phyloP scores from a whole-genome alignment of 92 coral and sea anemone genomes.

The Parazoanthus atlanticus region DNA sequence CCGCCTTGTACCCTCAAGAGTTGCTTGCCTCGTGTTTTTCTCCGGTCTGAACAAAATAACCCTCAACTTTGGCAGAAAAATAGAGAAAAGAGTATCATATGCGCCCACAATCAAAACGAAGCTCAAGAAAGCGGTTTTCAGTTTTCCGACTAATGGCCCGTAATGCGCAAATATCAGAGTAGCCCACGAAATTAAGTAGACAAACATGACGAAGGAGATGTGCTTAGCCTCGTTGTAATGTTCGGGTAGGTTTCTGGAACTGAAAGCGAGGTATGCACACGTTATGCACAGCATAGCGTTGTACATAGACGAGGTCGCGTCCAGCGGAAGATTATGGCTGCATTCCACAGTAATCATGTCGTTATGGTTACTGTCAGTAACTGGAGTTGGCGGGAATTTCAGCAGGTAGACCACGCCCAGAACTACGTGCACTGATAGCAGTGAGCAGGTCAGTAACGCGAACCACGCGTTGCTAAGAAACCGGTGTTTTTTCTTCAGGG shows the following conservation, averaged over 20 bases:
- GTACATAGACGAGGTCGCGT: conserved; percentile 73
- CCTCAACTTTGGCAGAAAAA: conserved; percentile 85
- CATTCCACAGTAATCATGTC: conserved; percentile 62
- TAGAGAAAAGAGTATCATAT: conserved; percentile 73
- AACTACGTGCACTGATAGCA: conserved; percentile 72
- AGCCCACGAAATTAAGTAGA: conserved; percentile 75
- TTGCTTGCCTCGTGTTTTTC: conserved; percentile 85
- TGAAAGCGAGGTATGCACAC: conserved; percentile 83
- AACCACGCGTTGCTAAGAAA: conserved; percentile 89
- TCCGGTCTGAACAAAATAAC: conserved; percentile 91
- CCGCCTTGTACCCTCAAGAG: conserved; percentile 79
- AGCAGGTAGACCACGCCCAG: conserved; percentile 58
- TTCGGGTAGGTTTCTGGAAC: conserved; percentile 82
- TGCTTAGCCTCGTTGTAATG: conserved; percentile 87
- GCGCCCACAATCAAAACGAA: conserved; percentile 75
- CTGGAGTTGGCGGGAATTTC: conserved; percentile 68
- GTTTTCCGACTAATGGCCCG: conserved; percentile 50
- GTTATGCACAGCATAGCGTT: conserved; percentile 69
- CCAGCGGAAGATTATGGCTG: conserved; percentile 63
- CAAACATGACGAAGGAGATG: conserved; percentile 82
- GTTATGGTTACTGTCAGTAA: conserved; percentile 40
- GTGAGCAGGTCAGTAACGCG: conserved; percentile 74
- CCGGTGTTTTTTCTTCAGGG: conserved; percentile 66
- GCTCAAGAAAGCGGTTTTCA: conserved; percentile 59
- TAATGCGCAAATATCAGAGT: conserved; percentile 66